Base-by-base conservation (phyloP, 2,888 invertebrate genomes). In the Willowsia nigromaculata region DNA sequence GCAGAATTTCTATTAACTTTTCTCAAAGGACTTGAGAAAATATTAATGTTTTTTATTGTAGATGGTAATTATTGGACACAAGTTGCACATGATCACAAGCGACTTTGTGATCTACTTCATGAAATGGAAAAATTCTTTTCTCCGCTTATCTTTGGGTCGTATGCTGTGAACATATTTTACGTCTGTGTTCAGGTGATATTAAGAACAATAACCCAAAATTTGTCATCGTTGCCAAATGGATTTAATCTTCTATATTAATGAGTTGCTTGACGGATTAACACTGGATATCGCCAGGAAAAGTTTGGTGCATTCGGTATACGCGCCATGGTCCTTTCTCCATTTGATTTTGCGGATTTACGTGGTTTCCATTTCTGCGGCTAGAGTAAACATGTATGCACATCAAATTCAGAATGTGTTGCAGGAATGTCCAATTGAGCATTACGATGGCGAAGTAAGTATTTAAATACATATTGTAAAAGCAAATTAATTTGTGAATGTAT, bases 141-240 rank as follows among this genome's bases (percentile, higher is more conserved):
- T 1, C 91, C 90, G 0, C 53, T 91, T 0, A 84, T 90, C 22
- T 91, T 91, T 43, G 76, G 78, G 0, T 90, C 91, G 2, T 91
- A 90, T 27, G 71, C 78, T 0, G 78, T 90, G 15, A 91, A 90
- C 62, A 90, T 90, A 40, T 91, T 71, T 76, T 90, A 83, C 68
- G 65, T 89, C 25, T 91, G 91, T 50, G 62, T 89, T 9, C 91
- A 91, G 90, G 91, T 90, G 80, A n/a, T n/a, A n/a, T n/a, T n/a
- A n/a, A n/a, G n/a, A n/a, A n/a, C n/a, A n/a, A n/a, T n/a, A n/a
- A n/a, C n/a, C n/a, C n/a, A n/a, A n/a, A n/a, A n/a, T n/a, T n/a
- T n/a, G n/a, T n/a, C n/a, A n/a, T n/a, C n/a, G n/a, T n/a, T n/a
- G n/a, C n/a, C n/a, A n/a, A n/a, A n/a, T n/a, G n/a, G n/a, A n/a